Evolutionary conservation across 2,797 vertebrate genomes (phyloP).

Genomic region (Xenopus petersii): DNA sequence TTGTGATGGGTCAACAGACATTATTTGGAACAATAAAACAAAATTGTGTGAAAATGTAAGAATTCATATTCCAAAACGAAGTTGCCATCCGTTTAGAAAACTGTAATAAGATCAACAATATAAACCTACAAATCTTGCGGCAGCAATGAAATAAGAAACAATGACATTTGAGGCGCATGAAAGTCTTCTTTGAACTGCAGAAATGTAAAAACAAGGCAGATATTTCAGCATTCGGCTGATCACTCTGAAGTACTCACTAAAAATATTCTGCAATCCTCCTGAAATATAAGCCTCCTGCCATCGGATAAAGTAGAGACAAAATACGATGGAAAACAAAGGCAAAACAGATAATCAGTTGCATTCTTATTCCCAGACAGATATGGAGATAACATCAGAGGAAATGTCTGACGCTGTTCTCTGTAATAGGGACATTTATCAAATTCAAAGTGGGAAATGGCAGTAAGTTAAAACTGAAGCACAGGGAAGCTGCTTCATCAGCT

Average conservation of each 20-base stretch:
- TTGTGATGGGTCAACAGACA: too few species aligned
- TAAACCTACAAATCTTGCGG: too few species aligned
- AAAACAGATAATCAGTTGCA: neutral
- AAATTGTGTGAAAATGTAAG: too few species aligned
- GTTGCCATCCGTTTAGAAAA: too few species aligned
- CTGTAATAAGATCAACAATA: too few species aligned
- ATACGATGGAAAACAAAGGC: neutral
- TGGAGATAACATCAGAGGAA: conserved; percentile 24
- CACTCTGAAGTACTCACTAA: neutral
- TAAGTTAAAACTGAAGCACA: neutral
- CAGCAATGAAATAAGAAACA: too few species aligned
- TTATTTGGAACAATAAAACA: too few species aligned
- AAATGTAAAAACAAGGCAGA: too few species aligned
- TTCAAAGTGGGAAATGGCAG: conserved; percentile 10
- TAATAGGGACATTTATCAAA: conserved; percentile 40
- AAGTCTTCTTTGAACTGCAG: too few species aligned
- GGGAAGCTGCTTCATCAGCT: conserved; percentile 18
- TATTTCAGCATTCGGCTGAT: neutral
- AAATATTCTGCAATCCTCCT: neutral
- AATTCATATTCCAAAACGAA: too few species aligned
- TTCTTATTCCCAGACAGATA: conserved; percentile 25
- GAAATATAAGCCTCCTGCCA: neutral
- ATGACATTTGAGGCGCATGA: too few species aligned
- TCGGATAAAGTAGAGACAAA: neutral
- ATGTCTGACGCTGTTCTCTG: conserved; percentile 7